Base-by-base conservation (phyloP, 2,888 invertebrate species). In the Rhodophaea formosa region DNA sequence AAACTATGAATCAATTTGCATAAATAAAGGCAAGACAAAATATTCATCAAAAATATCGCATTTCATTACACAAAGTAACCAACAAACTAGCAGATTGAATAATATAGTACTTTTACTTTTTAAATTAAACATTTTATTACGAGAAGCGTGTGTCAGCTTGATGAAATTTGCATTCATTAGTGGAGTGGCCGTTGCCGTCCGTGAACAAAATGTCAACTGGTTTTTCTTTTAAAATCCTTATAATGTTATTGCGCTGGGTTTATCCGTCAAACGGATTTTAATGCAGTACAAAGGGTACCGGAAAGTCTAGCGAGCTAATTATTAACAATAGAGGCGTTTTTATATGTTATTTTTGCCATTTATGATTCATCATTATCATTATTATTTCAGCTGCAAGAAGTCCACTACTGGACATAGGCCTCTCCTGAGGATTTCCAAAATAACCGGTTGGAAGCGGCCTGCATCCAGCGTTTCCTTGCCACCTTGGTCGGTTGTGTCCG, bases 91-190 rank as follows among this genome's bases (percentile, higher is more conserved):
- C 35, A 5, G 10, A 35, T 17, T 17, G 10, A 51, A 47, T 8
- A 42, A 23, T 23, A 47, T 7, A 29, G n/a, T 0, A 66, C 62
- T 64, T 63, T 61, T 47, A 60, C 69, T 67, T 69, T 71, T 69
- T 69, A 74, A 80, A 79, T 78, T 79, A 79, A 77, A 74, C 72
- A 75, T 79, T 80, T 80, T 74, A 76, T 73, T 75, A 79, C 75
- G 75, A 74, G 71, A 68, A 72, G 68, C 79, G 78, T 80, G 76
- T 80, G 79, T 81, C 70, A 69, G 75, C 73, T 74, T 86, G 79
- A 84, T 85, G 79, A 83, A 86, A 86, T 88, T 86, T 86, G 82
- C 86, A 86, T 87, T 87, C 84, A 85, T 87, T 86, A 87, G 81
- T 72, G 67, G 75, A 82, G 79, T 79, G 75, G 75, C 71, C 65